phyloP scores from a whole-genome alignment of 2,797 vertebrate genomes.

The Notoglanidium macrostoma region DNA sequence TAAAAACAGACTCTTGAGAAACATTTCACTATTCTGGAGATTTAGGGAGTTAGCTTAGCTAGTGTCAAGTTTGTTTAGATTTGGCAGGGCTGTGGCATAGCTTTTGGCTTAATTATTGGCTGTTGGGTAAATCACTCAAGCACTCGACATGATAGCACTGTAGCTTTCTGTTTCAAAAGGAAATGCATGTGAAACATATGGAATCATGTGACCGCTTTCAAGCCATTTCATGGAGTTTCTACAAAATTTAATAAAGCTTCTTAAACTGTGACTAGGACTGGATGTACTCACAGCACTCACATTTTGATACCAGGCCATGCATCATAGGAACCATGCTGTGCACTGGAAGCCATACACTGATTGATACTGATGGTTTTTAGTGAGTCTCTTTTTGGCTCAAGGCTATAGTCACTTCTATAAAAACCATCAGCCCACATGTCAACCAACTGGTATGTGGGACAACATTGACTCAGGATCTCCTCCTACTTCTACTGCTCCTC shows the following conservation, averaged over 20 bases:
- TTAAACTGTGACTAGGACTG: not conserved
- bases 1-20: not conserved
- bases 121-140: not conserved
- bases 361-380: conserved; percentile 62
- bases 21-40: not conserved
- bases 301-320: conserved; percentile 25
- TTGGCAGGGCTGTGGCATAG: not conserved
- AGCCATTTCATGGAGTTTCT: not conserved
- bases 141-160: not conserved
- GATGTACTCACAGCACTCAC: not conserved
- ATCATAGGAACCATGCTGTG: conserved; percentile 12
- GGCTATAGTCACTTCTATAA: conserved; percentile 2
- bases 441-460: conserved; percentile 67
- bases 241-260: not conserved
- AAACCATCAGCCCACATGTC: conserved; percentile 55
- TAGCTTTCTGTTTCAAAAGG: not conserved
- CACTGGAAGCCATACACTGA: conserved; percentile 24
- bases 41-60: not conserved
- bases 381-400: conserved; percentile 39
- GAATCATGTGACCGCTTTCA: not conserved
- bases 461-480: conserved; percentile 53
- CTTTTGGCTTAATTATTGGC: not conserved
- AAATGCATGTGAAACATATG: not conserved
- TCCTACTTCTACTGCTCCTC: conserved; percentile 24
- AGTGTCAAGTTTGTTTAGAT: not conserved